Percentiles rank a stretch among this genome's conserved stretches.
Evolutionary conservation across 2,888 invertebrate species (phyloP).

Genomic region (Acanthoscelides obtectus): DNA sequence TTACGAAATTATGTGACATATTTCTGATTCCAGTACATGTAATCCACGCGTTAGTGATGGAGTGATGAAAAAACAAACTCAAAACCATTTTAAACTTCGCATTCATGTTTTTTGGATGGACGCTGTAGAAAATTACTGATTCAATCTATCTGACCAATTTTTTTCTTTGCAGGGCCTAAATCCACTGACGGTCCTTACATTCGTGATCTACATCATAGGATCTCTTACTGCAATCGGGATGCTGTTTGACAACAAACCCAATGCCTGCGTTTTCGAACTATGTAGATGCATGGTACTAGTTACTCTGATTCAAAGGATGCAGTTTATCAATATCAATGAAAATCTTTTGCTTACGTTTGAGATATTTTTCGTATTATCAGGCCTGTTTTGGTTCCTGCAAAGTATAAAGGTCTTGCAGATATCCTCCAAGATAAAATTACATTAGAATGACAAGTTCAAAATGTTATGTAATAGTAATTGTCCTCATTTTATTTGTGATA

Average conservation of each 20-base stretch:
- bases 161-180: constrained; percentile 56
- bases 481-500: not conserved
- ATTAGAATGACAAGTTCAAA: not conserved
- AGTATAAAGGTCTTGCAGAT: constrained; percentile 56
- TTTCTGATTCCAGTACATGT: no score
- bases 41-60: no score
- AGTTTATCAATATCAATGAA: constrained; percentile 43
- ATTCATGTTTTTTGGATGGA: no score
- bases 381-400: constrained; percentile 62
- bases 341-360: constrained; percentile 51
- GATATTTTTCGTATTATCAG: constrained; percentile 56
- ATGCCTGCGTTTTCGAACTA: constrained; percentile 60
- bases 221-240: constrained; percentile 67
- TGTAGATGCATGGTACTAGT: constrained; percentile 60
- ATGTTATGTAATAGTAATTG: not conserved
- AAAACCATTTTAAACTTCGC: no score
- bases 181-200: constrained; percentile 54
- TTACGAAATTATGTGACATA: no score
- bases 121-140: no score
- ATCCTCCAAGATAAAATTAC: constrained; percentile 12
- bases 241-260: constrained; percentile 62
- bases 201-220: constrained; percentile 61
- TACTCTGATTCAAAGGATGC: constrained; percentile 44
- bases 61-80: no score
- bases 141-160: no score